phyloP scores from a whole-genome alignment of 2,113 vertebrate genomes.

The Calyptomena viridis region DNA sequence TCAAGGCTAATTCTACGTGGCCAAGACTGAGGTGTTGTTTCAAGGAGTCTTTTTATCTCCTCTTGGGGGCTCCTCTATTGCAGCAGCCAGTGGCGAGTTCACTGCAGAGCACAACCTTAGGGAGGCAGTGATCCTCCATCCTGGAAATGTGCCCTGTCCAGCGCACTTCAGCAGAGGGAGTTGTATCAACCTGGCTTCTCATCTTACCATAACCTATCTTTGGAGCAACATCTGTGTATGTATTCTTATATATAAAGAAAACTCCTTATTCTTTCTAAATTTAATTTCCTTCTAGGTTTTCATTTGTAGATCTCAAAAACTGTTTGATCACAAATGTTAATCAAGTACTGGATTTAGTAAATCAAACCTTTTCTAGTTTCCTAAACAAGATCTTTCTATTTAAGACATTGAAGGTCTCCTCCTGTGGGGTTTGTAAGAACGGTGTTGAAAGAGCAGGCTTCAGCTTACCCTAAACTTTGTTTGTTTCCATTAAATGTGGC shows the following conservation, averaged over 20 bases:
- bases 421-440: background rate
- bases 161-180: background rate
- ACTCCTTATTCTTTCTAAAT: background rate
- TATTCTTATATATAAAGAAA: background rate
- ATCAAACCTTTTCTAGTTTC: background rate
- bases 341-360: background rate
- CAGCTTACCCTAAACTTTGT: background rate
- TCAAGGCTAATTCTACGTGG: too few species aligned
- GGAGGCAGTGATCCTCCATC: too few species aligned
- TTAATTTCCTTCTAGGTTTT: background rate
- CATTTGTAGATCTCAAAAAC: background rate
- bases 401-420: background rate
- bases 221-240: background rate
- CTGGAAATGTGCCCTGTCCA: too few species aligned
- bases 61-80: too few species aligned
- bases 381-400: background rate
- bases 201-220: slow-evolving; percentile 10
- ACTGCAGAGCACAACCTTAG: too few species aligned
- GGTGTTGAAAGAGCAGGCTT: background rate
- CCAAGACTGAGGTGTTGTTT: too few species aligned
- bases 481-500: background rate
- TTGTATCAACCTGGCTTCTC: background rate
- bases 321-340: background rate
- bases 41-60: too few species aligned
- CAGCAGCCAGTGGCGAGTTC: too few species aligned